Evolutionary conservation across 2,797 vertebrate genomes (phyloP).

Genomic region (Chromobotia macracanthus): DNA sequence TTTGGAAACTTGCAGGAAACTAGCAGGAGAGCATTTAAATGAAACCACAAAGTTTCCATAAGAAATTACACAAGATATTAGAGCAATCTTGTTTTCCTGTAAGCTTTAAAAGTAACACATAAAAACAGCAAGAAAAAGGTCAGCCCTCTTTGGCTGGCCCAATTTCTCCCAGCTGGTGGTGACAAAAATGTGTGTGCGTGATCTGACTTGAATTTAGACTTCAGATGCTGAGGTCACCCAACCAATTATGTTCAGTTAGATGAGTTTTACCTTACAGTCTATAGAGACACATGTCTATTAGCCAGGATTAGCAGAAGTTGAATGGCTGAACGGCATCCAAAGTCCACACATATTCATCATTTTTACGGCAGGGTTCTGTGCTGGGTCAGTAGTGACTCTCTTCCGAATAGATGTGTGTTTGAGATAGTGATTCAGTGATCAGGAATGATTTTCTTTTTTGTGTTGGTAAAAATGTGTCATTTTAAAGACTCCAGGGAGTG

Average conservation of each 20-base stretch:
- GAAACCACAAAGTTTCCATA: neutral
- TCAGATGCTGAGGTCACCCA: constrained; percentile 16
- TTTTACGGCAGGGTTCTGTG: constrained; percentile 35
- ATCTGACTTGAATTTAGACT: neutral
- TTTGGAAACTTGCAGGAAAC: neutral
- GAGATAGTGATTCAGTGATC: neutral
- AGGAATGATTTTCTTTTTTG: neutral
- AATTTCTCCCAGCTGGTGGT: constrained; percentile 23
- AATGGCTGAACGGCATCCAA: constrained; percentile 44
- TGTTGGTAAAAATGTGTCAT: too few relatives aligned
- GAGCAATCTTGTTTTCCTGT: neutral
- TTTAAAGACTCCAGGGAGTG: neutral
- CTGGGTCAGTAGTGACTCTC: constrained; percentile 21
- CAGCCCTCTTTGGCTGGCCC: neutral
- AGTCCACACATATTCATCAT: constrained; percentile 49
- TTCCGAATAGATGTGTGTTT: neutral
- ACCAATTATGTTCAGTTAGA: constrained; percentile 33
- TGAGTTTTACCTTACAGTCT: constrained; percentile 2
- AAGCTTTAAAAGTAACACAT: neutral
- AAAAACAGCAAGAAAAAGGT: constrained; percentile 10
- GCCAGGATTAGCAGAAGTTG: constrained; percentile 16
- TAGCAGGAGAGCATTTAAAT: neutral
- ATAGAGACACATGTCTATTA: neutral
- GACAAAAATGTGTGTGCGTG: constrained; percentile 11
- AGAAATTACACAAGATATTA: constrained; percentile 5